Evolutionary conservation across 2,797 vertebrate genomes (phyloP), one percentile per base, ranked within the genome.

Genomic region (Octomys mimax): DNA sequence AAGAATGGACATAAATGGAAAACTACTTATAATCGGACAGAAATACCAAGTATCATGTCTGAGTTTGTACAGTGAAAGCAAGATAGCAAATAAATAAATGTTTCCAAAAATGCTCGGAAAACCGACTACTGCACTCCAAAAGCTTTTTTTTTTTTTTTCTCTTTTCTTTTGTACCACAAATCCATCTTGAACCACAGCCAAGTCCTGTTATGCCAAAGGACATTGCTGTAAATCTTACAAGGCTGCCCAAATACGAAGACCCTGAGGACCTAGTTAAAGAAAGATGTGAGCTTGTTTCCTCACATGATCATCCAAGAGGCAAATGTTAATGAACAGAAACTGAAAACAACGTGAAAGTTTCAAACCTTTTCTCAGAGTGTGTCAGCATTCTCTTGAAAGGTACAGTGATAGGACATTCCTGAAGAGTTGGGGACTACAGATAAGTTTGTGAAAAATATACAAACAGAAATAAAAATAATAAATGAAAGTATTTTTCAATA

Each of bases 81-180:
- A 57, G 33, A 80, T 80, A 36, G 81, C 64, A 75, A 77, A 39
- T 68, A 91, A 95, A 61, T 46, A 78, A 61, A 54, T 57, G 5
- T 52, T 83, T 84, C 39, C n/a, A 73, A 91, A 96, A 96, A 86
- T 93, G 26, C 28, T 95, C 95, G 91, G 52, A 95, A 97, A 95
- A 80, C 42, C 68, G 94, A 64, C 83, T 89, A 73, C 4, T 0
- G 68, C 26, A 54, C 7, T 94, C 61, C 77, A 64, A 39, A 93
- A 96, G 42, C 82, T 85, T 78, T 80, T 94, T 87, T 78, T 80
- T 94, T 87, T 88, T 13, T 93, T 87, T 57, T 18, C 14, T 18
- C 19, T 16, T 57, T 57, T 57, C 14, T 18, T 57, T 57, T 57
- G 10, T 82, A 68, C 95, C 85, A 75, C 64, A 94, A 95, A 94